A percentile compares a stretch with the other conserved stretches of the same genome.
phyloP scores from a whole-genome alignment of 2,797 vertebrate species.

The Smutsia gigantea region DNA sequence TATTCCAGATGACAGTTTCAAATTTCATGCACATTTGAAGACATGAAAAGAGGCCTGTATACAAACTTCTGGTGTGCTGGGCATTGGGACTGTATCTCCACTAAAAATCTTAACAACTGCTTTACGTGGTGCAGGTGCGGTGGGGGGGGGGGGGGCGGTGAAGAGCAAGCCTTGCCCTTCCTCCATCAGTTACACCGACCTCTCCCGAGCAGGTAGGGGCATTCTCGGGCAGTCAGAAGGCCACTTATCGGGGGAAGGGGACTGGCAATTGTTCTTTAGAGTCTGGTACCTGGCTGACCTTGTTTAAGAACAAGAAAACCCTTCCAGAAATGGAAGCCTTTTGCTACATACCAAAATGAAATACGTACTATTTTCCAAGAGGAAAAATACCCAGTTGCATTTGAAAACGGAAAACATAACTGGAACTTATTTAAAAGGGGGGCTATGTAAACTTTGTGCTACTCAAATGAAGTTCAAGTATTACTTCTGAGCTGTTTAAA shows the following conservation, averaged over 20 bases:
- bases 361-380: conserved; percentile 70
- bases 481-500: conserved; percentile 81
- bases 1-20: conserved; percentile 90
- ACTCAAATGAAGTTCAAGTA: conserved; percentile 83
- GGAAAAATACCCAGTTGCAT: conserved; percentile 75
- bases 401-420: conserved; percentile 73
- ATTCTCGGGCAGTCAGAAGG: conserved; percentile 75
- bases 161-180: conserved; percentile 64
- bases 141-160: no score
- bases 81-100: conserved; percentile 43
- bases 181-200: not conserved
- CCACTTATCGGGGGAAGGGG: conserved; percentile 70
- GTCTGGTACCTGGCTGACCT: conserved; percentile 78
- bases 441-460: conserved; percentile 82
- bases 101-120: conserved; percentile 54
- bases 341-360: conserved; percentile 79
- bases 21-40: conserved; percentile 84
- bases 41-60: conserved; percentile 83
- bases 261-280: conserved; percentile 62
- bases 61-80: conserved; percentile 83
- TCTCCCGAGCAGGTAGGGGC: conserved; percentile 51
- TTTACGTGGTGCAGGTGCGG: not conserved
- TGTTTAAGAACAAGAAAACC: conserved; percentile 76
- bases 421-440: conserved; percentile 75
- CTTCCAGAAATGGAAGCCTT: conserved; percentile 81